A percentile compares a stretch with the other conserved stretches of the same genome.
phyloP scores from a whole-genome alignment of 2,888 invertebrate genomes.

The Drosophila infuscata region DNA sequence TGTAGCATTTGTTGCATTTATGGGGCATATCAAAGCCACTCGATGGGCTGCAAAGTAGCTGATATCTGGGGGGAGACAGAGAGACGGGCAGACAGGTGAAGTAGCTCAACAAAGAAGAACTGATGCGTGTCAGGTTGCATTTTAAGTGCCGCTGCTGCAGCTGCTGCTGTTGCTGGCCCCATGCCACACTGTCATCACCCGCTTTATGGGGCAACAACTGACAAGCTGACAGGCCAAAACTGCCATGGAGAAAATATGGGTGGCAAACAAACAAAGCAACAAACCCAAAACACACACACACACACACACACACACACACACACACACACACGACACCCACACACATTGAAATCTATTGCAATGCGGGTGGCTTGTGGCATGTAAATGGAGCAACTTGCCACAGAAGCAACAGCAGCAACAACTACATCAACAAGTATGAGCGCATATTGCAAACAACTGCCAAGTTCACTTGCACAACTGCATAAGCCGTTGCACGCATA shows the following conservation, averaged over 20 bases:
- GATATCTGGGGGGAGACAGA: constrained; percentile 8
- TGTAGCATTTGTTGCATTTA: constrained; percentile 34
- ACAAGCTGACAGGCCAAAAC: constrained; percentile 75
- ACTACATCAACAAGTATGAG: constrained; percentile 61
- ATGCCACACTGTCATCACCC: constrained; percentile 53
- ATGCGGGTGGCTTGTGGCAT: constrained; percentile 46
- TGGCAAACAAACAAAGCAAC: constrained; percentile 30
- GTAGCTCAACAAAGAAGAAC: constrained; percentile 63
- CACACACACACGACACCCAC: neutral
- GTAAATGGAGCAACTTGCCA: constrained; percentile 45
- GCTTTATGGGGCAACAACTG: constrained; percentile 66
- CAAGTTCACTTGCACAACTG: constrained; percentile 72
- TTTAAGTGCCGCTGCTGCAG: constrained; percentile 47
- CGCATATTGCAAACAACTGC: constrained; percentile 49
- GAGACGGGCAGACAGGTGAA: constrained; percentile 16
- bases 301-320: constrained; percentile 23
- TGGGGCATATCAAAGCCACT: constrained; percentile 32
- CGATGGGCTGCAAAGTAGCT: constrained; percentile 37
- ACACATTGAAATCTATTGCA: constrained; percentile 37
- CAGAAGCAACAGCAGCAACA: constrained; percentile 19
- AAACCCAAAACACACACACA: constrained; percentile 46
- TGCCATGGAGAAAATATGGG: constrained; percentile 25
- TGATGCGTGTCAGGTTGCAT: constrained; percentile 62
- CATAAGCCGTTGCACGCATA: constrained; percentile 66
- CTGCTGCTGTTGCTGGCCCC: constrained; percentile 15